A percentile compares a stretch with the other conserved stretches of the same genome.
phyloP scores from a whole-genome alignment of 2,113 vertebrate species.

The Mirounga angustirostris region DNA sequence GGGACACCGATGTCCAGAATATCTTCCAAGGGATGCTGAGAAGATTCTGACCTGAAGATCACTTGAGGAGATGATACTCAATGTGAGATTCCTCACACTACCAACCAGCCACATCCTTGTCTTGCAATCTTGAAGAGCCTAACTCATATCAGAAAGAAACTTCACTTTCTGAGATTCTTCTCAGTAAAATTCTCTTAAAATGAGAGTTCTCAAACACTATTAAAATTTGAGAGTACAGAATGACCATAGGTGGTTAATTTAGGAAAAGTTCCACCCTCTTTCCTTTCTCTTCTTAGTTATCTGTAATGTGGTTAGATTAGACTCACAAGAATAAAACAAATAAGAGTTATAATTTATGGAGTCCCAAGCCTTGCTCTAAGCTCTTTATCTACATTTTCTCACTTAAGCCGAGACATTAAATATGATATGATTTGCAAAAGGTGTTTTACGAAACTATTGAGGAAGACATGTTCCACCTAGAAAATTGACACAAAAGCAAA shows the following conservation, averaged over 20 bases:
- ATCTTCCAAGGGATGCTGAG: background rate
- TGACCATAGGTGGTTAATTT: background rate
- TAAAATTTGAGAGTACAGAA: conserved; percentile 27
- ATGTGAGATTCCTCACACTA: background rate
- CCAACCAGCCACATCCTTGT: background rate
- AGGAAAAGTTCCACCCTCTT: background rate
- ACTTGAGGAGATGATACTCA: background rate
- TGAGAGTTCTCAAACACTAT: background rate
- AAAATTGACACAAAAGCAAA: background rate
- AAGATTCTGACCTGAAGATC: background rate
- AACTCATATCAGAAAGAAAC: background rate
- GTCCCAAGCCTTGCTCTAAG: background rate
- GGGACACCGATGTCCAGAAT: background rate
- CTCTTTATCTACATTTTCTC: background rate
- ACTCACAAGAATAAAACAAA: conserved; percentile 22
- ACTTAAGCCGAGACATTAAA: conserved; percentile 31
- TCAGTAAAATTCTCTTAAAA: conserved; percentile 30
- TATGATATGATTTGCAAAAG: background rate
- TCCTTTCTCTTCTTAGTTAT: background rate
- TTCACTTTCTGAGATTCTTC: conserved; percentile 14
- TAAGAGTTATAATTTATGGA: background rate
- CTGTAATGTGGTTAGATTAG: background rate
- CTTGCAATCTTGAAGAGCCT: background rate
- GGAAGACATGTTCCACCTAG: background rate
- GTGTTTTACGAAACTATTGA: background rate